Evolutionary conservation across 2,113 vertebrate species (phyloP), one percentile per base, ranked within the genome.

Genomic region (Tonatia bakeri): DNA sequence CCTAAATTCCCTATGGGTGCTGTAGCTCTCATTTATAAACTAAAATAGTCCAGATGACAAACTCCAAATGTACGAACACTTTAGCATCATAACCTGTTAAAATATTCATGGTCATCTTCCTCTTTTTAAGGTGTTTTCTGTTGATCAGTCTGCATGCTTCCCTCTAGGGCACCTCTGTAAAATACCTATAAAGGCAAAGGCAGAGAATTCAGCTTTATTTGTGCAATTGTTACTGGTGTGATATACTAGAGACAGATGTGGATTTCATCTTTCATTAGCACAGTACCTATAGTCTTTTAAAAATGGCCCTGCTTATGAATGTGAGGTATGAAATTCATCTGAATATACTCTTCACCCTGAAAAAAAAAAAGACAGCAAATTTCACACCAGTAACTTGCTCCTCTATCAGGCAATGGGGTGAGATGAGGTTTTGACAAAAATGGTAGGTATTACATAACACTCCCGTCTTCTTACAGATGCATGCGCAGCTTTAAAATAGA

Each of bases 311-410:
- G 95, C 88, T 95, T 97, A 95, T 72, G 72, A 96, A 94, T 91
- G 95, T 91, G 73, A 96, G 89, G 91, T 96, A 97, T 96, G 96
- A 98, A 98, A 87, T 97, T 93, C 80, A 97, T 98, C 97, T 85
- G 87, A 94, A 95, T 95, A 95, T 96, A 94, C 83, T 81, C 97
- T 96, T 96, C 95, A 97, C 97, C 92, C 97, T 93, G 96, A 28
- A 94, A 75, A 75, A 94, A 86, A 92, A 92, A 73, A n/a, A 38
- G 77, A n/a, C 80, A 97, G 97, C 86, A 90, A 83, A 98, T 98
- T 98, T 98, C 96, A 97, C 59, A 79, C 96, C 96, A 97, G 89
- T 93, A 97, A 77, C 96, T 98, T 97, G 95, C 94, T 98, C 98
- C 96, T 98, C 90, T 95, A 98, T 64, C 72, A 95, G 88, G 83